Base-by-base conservation (phyloP, 2,888 invertebrate species). In the Callosobruchus maculatus region DNA sequence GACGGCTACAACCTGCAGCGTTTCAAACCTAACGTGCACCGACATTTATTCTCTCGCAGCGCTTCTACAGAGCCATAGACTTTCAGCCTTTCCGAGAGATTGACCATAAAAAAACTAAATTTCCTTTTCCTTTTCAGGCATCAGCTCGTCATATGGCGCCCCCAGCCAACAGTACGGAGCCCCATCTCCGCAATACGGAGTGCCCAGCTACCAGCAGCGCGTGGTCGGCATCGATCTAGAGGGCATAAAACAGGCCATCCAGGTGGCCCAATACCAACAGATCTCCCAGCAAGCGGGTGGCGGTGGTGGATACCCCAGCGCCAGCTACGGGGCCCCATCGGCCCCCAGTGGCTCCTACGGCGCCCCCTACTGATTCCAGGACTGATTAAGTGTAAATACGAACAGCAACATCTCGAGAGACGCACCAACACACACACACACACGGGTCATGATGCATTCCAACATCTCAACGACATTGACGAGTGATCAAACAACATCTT, bases 211-310 rank as follows among this genome's bases (percentile, higher is more conserved):
- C 77, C 82, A 83, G 74, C 88, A 90, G 79, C 91, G 93, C 81
- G 95, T 95, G 74, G 94, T 95, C 80, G 95, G 95, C 80, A 93
- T 95, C 87, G 93, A 94, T 87, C 92, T 95, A 78, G 95, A 95
- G 83, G 95, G 94, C 78, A 93, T 95, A 83, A 93, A 94, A 83
- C 95, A 95, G 83, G 95, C 95, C 81, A 93, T 95, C 88, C 95
- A 95, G 86, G 95, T 95, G 78, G 95, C 95, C 69, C 95, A 95
- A 84, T 95, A 92, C 90, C 91, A 93, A 81, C 94, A 95, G 88
- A 87, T 89, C 78, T 88, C 89, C 86, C 88, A 90, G 81, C 90
- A 90, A 76, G 82, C 88, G 80, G 81, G 81, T 22, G 87, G 88
- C 75, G 82, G 88, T 80, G 81, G 81, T 22, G 87, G 88, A 67